Conservation (phyloP, 2,797 vertebrate species). For the Brachyrhaphis roseni region DNA sequence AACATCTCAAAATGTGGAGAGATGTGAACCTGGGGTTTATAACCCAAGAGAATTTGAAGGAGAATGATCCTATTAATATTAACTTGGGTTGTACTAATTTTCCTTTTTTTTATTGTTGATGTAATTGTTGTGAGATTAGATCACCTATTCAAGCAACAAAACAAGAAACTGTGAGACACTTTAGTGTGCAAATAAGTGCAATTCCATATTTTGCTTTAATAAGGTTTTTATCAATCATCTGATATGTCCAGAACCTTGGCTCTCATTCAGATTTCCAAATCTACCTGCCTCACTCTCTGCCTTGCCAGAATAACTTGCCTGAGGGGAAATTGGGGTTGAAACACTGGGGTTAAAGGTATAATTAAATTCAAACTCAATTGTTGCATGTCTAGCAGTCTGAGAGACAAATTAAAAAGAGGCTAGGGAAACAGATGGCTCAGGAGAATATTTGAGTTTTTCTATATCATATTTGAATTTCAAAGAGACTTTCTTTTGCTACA, state of each 20-base stretch:
- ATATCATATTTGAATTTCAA: conserved; percentile 47
- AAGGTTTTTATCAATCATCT: conserved; percentile 67
- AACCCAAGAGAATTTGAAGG: conserved; percentile 6
- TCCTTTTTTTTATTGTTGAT: conserved; percentile 66
- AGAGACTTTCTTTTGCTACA: conserved; percentile 42
- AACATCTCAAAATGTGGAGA: not conserved
- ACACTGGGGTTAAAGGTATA: conserved; percentile 74
- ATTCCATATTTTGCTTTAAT: conserved; percentile 45
- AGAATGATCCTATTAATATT: conserved; percentile 33
- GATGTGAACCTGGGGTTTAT: not conserved
- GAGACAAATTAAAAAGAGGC: conserved; percentile 56
- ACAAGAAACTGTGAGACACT: conserved; percentile 39
- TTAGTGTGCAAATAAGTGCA: conserved; percentile 45
- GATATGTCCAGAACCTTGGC: conserved; percentile 45
- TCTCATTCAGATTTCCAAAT: conserved; percentile 45
- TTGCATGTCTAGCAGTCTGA: conserved; percentile 65
- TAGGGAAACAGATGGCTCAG: conserved; percentile 28
- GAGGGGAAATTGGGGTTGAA: conserved; percentile 71
- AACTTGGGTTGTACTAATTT: conserved; percentile 58
- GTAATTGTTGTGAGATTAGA: conserved; percentile 66
- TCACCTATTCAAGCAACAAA: conserved; percentile 51
- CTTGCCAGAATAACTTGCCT: conserved; percentile 60
- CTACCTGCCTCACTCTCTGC: conserved; percentile 29
- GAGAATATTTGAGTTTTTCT: conserved; percentile 46
- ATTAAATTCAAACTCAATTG: conserved; percentile 74